Evolutionary conservation across 2,113 vertebrate genomes (phyloP).

Genomic region (Martes martes): DNA sequence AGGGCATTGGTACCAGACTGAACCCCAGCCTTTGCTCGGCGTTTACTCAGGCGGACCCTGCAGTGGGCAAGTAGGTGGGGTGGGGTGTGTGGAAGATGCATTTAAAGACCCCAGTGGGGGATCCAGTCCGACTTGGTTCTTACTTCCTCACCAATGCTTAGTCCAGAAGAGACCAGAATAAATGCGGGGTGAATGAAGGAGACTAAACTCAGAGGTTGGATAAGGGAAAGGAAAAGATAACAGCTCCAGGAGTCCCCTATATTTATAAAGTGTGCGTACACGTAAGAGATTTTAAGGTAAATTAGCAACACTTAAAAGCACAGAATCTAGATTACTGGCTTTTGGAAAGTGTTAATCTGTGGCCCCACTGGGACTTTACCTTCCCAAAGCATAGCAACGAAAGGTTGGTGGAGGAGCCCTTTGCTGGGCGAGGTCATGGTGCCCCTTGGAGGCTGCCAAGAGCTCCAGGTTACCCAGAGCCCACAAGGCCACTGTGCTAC

Average conservation of each 20-base stretch:
- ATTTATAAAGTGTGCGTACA: background rate
- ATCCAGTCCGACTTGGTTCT: background rate
- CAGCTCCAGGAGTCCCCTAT: background rate
- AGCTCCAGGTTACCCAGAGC: background rate
- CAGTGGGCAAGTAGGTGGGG: background rate
- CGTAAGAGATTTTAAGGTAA: background rate
- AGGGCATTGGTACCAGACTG: conserved; percentile 94
- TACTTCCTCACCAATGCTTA: background rate
- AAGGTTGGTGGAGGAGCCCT: background rate
- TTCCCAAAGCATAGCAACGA: background rate
- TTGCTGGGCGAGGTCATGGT: background rate
- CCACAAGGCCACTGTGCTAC: background rate
- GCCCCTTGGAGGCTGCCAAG: background rate
- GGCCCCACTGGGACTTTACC: background rate
- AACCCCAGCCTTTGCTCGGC: conserved; percentile 92
- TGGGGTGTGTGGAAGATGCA: background rate
- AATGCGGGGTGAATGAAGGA: background rate
- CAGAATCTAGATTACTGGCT: background rate
- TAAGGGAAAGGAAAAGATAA: background rate
- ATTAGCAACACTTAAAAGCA: background rate
- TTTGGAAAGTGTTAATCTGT: background rate
- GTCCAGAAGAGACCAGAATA: background rate
- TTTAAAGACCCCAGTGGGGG: background rate
- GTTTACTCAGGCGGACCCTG: conserved; percentile 95
- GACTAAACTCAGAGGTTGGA: background rate